A percentile compares a stretch with the other conserved stretches of the same genome.
phyloP scores from a whole-genome alignment of 2,888 invertebrate species.

The Hermaeophaga mercurialis region DNA sequence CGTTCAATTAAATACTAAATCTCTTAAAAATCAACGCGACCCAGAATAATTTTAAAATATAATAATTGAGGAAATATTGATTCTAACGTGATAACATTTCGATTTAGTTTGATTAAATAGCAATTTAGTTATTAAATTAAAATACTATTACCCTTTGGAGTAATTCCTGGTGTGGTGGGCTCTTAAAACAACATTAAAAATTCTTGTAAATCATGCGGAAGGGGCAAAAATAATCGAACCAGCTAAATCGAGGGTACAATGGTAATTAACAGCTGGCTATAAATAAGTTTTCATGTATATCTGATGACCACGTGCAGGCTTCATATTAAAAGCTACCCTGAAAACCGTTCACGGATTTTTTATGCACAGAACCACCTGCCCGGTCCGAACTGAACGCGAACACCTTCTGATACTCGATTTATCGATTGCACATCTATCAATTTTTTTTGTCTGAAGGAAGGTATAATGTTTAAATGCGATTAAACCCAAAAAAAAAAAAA shows the following conservation, averaged over 20 bases:
- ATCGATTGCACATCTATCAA: not conserved
- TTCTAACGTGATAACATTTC: too few relatives aligned
- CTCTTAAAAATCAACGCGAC: too few relatives aligned
- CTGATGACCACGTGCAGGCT: constrained; percentile 26
- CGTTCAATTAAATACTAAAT: too few relatives aligned
- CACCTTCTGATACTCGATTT: constrained; percentile 5
- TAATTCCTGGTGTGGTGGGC: too few relatives aligned
- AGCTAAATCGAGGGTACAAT: constrained; percentile 14
- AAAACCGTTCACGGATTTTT: constrained; percentile 15
- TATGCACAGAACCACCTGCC: constrained; percentile 9
- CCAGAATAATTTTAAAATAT: too few relatives aligned
- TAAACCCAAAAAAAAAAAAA: too few relatives aligned
- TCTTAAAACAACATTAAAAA: constrained; percentile 7
- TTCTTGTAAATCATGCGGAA: constrained; percentile 19
- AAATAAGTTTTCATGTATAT: constrained; percentile 23
- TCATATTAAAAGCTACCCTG: constrained; percentile 22
- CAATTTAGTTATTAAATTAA: not conserved
- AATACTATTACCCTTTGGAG: not conserved
- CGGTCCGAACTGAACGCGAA: constrained; percentile 1
- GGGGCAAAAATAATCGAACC: constrained; percentile 15
- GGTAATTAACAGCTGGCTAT: constrained; percentile 33
- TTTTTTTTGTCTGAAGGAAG: too few relatives aligned
- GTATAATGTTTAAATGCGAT: too few relatives aligned
- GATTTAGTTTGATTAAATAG: too few relatives aligned
- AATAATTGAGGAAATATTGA: too few relatives aligned